phyloP scores from a whole-genome alignment of 2,888 invertebrate genomes.

The Ditula angustiorana region DNA sequence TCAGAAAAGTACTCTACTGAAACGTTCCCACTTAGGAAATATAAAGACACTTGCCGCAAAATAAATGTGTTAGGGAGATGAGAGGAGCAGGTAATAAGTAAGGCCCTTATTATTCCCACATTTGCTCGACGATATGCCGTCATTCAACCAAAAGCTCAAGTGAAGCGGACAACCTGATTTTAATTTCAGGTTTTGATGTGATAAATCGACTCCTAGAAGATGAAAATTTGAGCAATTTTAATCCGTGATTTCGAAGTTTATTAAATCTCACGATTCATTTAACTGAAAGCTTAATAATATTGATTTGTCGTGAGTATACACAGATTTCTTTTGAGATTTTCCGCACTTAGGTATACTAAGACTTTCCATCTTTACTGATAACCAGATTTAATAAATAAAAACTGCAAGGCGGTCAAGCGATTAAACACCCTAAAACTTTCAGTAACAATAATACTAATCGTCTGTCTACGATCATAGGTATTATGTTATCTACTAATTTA shows the following conservation, averaged over 20 bases:
- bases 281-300: constrained; percentile 14
- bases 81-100: constrained; percentile 32
- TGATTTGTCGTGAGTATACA: not conserved
- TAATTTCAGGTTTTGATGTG: constrained; percentile 15
- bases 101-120: constrained; percentile 27
- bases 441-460: not conserved
- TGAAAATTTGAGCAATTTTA: not conserved
- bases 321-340: not conserved
- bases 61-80: constrained; percentile 11
- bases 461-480: not conserved
- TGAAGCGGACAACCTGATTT: constrained; percentile 19
- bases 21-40: constrained; percentile 16
- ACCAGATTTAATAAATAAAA: not conserved
- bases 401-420: not conserved
- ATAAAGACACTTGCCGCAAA: not conserved
- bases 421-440: not conserved
- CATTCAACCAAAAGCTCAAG: constrained; percentile 13
- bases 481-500: constrained; percentile 20
- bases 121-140: constrained; percentile 18
- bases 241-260: constrained; percentile 1
- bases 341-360: too few relatives aligned
- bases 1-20: not conserved
- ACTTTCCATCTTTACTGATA: not conserved
- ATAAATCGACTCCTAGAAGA: not conserved
- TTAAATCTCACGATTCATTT: not conserved